These are phyloP conservation scores for Rapana venosa DNA, from an alignment of 2,888 invertebrate genomes.

Conservation along the genomic window DNA sequence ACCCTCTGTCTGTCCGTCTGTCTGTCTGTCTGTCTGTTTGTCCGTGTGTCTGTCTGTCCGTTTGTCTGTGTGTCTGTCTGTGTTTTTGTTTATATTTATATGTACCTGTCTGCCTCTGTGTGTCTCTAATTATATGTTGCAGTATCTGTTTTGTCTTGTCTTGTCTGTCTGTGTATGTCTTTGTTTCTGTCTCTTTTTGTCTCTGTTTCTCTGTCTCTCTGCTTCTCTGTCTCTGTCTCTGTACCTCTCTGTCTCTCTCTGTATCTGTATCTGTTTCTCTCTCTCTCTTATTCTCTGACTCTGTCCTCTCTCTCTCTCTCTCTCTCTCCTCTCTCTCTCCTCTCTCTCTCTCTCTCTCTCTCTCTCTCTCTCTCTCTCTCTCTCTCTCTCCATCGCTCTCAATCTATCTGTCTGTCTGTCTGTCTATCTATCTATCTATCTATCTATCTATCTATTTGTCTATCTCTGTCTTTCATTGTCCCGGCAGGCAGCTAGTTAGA, in stretches of 20 bases:
- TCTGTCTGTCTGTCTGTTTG: not conserved
- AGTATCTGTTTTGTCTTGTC: too few species aligned
- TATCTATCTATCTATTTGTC: slow-evolving; percentile 38
- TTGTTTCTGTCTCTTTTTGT: not conserved
- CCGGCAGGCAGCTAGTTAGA: slow-evolving; percentile 26
- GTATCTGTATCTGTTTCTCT: slow-evolving; percentile 18
- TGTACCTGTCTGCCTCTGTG: not conserved
- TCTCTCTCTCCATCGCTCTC: slow-evolving; percentile 7
- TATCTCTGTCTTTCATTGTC: slow-evolving; percentile 24
- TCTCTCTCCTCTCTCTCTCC: not conserved
- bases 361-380: not conserved
- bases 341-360: not conserved
- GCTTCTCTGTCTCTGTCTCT: slow-evolving; percentile 16
- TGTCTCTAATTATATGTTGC: not conserved
- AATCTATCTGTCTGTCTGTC: slow-evolving; percentile 9
- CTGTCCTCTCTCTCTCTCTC: not conserved
- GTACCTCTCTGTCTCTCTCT: slow-evolving; percentile 24
- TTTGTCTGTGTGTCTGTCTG: not conserved
- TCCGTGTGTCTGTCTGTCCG: not conserved
- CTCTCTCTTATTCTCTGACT: slow-evolving; percentile 11
- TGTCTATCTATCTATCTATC: slow-evolving; percentile 1
- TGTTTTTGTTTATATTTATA: not conserved
- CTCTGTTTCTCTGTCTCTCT: not conserved
- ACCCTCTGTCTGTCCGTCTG: not conserved
- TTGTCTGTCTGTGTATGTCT: not conserved